Evolutionary conservation across 2,888 invertebrate genomes (phyloP), one percentile per base, ranked within the genome.

Genomic region (Calephelis perditalis): DNA sequence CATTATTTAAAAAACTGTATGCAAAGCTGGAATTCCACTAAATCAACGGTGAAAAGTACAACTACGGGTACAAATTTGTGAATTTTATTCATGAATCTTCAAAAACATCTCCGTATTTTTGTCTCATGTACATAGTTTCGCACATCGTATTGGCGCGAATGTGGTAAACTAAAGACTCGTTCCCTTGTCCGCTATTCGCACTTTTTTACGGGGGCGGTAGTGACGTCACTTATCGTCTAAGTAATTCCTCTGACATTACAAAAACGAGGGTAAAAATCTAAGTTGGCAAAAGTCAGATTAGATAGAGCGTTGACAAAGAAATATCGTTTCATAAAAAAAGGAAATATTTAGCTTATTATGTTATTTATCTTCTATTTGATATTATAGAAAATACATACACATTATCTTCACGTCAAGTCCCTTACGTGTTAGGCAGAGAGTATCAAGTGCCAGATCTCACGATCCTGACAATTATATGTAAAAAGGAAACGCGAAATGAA

Each of bases 151-250:
- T 76, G 79, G 69, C 72, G 71, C 66, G 73, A 78, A 79, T 77
- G 77, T 76, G 75, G 74, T 82, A 82, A 82, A 82, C 79, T 81
- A 78, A 78, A 76, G 74, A 64, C 44, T 52, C 64, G 59, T 56
- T 62, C 66, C 65, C 62, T 57, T 11, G 44, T 47, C 57, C 59
- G 71, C 68, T 71, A 71, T 72, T 56, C 60, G 59, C 56, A 49
- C 67, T 77, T 78, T 40, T 78, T 76, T 73, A 69, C 70, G 72
- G 72, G 70, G 49, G 49, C 70, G 68, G 52, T n/a, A 58, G 65
- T 74, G 77, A 77, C 78, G 76, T 77, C 78, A 76, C 68, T 74
- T 77, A 80, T 82, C 75, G 60, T 68, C 67, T 71, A 72, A 78
- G 71, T 70, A 72, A 69, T 72, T 71, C 62, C 61, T 49, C 49